Evolutionary conservation across 2,113 vertebrate species (phyloP).

Genomic region (Tachuris rubrigastra): DNA sequence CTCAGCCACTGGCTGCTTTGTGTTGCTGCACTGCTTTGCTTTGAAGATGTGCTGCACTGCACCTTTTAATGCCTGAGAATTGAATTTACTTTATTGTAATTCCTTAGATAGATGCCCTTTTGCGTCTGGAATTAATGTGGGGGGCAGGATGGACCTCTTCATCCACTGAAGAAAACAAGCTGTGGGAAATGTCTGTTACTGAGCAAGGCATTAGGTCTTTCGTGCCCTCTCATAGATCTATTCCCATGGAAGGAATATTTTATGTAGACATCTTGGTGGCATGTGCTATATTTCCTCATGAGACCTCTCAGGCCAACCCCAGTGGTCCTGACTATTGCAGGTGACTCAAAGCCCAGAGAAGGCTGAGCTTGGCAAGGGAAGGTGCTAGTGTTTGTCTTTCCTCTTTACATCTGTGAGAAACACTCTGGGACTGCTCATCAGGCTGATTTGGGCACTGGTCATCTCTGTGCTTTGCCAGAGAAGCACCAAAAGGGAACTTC

Average conservation of each 20-base stretch:
- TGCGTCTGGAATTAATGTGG: neutral
- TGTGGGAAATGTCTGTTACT: neutral
- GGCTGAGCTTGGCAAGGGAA: neutral
- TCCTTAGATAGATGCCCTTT: neutral
- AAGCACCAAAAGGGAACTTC: neutral
- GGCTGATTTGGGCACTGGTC: neutral
- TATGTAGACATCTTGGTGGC: neutral
- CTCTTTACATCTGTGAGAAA: neutral
- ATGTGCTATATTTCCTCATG: neutral
- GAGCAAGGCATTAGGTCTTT: neutral
- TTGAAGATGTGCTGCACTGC: neutral
- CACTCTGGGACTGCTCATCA: neutral
- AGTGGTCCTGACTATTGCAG: neutral
- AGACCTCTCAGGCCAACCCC: neutral
- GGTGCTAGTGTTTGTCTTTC: neutral
- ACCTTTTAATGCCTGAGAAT: neutral
- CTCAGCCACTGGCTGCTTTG: neutral
- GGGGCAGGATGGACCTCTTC: neutral
- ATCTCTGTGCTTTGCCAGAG: neutral
- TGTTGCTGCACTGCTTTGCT: neutral
- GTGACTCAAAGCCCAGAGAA: neutral
- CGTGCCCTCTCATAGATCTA: neutral
- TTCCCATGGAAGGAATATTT: neutral
- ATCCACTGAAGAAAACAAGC: neutral
- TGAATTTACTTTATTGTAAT: neutral